These are phyloP conservation scores for Oryctolagus cuniculus DNA, from an alignment of 2,113 vertebrate genomes.

Conservation along the genomic window DNA sequence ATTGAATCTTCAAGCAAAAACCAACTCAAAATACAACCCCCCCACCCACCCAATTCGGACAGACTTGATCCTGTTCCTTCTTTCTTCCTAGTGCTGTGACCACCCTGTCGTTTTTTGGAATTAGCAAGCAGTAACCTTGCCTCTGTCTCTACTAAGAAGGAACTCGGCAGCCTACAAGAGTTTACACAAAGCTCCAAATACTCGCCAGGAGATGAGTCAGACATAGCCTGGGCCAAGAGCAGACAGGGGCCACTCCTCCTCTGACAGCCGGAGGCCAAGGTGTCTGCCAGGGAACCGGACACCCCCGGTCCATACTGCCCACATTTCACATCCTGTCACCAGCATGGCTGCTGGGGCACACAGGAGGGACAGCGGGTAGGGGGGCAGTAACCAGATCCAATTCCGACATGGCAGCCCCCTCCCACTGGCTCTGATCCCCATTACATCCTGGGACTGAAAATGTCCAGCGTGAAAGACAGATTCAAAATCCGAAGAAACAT, in stretches of 20 bases:
- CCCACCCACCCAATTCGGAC: accelerated
- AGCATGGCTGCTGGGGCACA: not conserved
- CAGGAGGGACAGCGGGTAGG: not conserved
- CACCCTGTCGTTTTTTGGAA: not conserved
- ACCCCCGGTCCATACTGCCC: not conserved
- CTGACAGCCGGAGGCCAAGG: not conserved
- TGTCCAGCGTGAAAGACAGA: slow-evolving; percentile 78
- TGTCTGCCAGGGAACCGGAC: not conserved
- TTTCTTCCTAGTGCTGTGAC: not conserved
- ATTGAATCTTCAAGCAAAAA: not conserved
- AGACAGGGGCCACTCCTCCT: not conserved
- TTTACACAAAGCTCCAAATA: not conserved
- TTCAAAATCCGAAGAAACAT: slow-evolving; percentile 79
- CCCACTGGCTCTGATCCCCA: slow-evolving; percentile 76
- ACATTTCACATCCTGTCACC: slow-evolving; percentile 66
- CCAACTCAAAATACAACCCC: not conserved
- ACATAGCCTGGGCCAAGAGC: not conserved
- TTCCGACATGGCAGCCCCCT: slow-evolving; percentile 62
- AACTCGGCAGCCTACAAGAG: not conserved
- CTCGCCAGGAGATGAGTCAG: not conserved
- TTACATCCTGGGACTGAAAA: slow-evolving; percentile 82
- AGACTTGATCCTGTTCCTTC: not conserved
- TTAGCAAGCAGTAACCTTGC: not conserved
- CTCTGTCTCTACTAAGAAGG: not conserved
- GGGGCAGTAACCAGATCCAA: slow-evolving; percentile 67